Conservation (phyloP, 2,888 invertebrate genomes). For the Gari tellinella region DNA sequence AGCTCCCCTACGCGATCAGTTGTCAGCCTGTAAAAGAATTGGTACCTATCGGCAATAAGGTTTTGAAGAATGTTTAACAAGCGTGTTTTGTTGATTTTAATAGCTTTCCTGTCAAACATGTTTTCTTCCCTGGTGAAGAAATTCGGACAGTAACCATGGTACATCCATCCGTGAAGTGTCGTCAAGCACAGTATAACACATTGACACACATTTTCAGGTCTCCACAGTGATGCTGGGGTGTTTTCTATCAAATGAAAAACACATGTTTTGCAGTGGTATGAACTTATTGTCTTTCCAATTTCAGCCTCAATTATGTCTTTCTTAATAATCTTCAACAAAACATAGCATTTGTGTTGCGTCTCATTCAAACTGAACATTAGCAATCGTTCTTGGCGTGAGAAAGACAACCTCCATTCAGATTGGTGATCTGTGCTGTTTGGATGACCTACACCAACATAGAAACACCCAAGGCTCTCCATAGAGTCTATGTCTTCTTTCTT, state of each 20-base stretch:
- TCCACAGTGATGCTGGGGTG: not conserved
- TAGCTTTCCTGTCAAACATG: slow-evolving; percentile 12
- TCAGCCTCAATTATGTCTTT: slow-evolving; percentile 5
- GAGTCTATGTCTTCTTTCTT: not conserved
- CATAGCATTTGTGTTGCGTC: slow-evolving; percentile 30
- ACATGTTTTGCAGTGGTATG: slow-evolving; percentile 26
- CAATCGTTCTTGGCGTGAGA: slow-evolving; percentile 19
- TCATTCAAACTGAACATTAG: slow-evolving; percentile 27
- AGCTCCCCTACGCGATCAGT: slow-evolving; percentile 3
- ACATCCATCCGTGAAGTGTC: slow-evolving; percentile 5
- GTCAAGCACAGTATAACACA: not conserved
- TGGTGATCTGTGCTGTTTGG: slow-evolving; percentile 1
- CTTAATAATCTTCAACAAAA: slow-evolving; percentile 32
- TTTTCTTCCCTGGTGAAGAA: slow-evolving; percentile 20
- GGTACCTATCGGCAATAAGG: not conserved
- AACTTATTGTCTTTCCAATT: slow-evolving; percentile 4
- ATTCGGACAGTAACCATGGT: slow-evolving; percentile 12
- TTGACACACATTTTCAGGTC: not conserved
- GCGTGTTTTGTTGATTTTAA: not conserved
- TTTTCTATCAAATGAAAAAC: slow-evolving; percentile 11
- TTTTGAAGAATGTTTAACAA: not conserved
- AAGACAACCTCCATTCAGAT: slow-evolving; percentile 35
- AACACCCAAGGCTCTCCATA: slow-evolving; percentile 2
- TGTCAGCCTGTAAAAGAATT: not conserved
- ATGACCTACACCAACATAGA: slow-evolving; percentile 16